Conservation (phyloP, 2,797 vertebrate genomes). For the Rhinella marina region DNA sequence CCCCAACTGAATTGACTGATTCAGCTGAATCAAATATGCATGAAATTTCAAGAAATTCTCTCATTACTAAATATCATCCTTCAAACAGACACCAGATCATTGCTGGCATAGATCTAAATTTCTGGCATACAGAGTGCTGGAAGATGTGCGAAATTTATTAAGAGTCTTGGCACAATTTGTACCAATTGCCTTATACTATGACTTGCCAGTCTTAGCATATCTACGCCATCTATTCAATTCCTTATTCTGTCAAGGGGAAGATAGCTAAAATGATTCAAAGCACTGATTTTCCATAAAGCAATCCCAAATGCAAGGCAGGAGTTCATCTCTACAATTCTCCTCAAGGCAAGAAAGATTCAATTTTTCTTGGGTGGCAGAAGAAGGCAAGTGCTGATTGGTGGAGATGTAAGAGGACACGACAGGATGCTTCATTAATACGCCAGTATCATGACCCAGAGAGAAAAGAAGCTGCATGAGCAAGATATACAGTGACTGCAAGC, state of each 20-base stretch:
- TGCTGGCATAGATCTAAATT: too few relatives aligned
- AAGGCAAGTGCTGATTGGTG: not conserved
- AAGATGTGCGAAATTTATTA: too few relatives aligned
- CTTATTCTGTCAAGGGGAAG: not conserved
- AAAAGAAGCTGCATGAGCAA: not conserved
- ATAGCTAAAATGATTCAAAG: conserved; percentile 16
- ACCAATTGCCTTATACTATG: too few relatives aligned
- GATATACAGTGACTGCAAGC: conserved; percentile 15
- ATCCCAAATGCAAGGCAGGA: not conserved
- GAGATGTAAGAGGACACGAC: not conserved
- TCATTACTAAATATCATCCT: too few relatives aligned
- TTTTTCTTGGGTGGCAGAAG: not conserved
- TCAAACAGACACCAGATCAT: too few relatives aligned
- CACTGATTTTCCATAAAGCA: conserved; percentile 40
- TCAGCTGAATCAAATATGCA: too few relatives aligned
- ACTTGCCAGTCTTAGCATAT: too few relatives aligned
- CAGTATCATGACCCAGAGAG: conserved; percentile 22
- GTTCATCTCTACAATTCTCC: conserved; percentile 28
- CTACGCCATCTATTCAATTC: too few relatives aligned
- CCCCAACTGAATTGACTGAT: too few relatives aligned
- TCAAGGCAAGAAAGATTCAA: conserved; percentile 30
- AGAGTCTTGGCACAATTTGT: too few relatives aligned
- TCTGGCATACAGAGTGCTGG: too few relatives aligned
- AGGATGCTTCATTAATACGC: not conserved
- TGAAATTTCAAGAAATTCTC: too few relatives aligned